Evolutionary conservation across 2,797 vertebrate genomes (phyloP), one percentile per base, ranked within the genome.

Genomic region (Oreonectes daqikongensis): DNA sequence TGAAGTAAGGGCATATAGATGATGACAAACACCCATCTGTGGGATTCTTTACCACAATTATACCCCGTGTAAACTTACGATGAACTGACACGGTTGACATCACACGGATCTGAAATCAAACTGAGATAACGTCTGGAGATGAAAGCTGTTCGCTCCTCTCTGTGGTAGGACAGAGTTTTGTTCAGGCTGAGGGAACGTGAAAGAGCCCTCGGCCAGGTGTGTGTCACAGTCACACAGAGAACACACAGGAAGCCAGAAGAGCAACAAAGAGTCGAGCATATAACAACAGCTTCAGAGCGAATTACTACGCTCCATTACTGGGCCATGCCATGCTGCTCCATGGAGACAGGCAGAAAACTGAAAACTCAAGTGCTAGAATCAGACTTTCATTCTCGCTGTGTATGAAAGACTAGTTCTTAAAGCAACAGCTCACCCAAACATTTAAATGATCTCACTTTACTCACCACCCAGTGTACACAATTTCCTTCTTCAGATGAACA

Each of bases 201-300:
- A 82, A 70, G 82, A 88, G 87, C 87, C 88, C 85, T 86, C 46
- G 78, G 79, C 75, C 93, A 94, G 92, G 92, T 94, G 92, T 90
- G 87, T 86, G 86, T 89, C 84, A 85, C 80, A 89, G 81, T 71
- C 48, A 83, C 71, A 22, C 89, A 89, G 88, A 90, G 87, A 87
- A 88, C 88, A 88, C 86, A 90, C 87, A 92, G 91, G 91, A 93
- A 92, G 80, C 84, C 42, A 83, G 78, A 72, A 84, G 77, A 64
- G 90, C 78, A 85, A 86, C 85, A 89, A 86, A 84, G 63, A 88
- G 71, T 61, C 75, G 30, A 24, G 44, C 78, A 81, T 82, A 72
- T 48, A 67, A 66, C 78, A 77, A 74, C 82, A 84, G 83, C 77
- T 81, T 88, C 86, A 88, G 87, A 90, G 59, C 7, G 15, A 57